Conservation (phyloP, 1,140 invertebrate genomes). For the Aphaenogaster floridana region DNA sequence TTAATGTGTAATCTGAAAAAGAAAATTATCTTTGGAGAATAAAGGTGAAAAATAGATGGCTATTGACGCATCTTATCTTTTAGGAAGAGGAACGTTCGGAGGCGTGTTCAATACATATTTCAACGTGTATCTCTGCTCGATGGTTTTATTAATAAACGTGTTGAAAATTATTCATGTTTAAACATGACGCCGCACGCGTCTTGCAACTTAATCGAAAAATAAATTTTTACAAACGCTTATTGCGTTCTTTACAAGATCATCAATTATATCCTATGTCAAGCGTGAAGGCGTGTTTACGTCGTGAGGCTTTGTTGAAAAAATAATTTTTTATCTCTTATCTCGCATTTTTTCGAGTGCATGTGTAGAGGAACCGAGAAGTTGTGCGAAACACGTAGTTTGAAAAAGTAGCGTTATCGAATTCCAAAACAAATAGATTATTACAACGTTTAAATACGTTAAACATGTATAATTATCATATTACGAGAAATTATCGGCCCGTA, state of each 20-base stretch:
- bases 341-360: neutral
- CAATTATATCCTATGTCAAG: neutral
- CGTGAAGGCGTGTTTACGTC: neutral
- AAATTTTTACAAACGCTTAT: conserved; percentile 21
- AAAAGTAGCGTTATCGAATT: conserved; percentile 1
- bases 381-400: neutral
- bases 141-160: conserved; percentile 46
- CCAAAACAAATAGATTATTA: neutral
- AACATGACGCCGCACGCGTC: neutral
- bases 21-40: neutral
- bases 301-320: conserved; percentile 24
- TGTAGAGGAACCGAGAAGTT: neutral
- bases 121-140: neutral
- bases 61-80: neutral
- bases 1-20: neutral
- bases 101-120: neutral
- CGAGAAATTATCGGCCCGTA: neutral
- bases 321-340: conserved; percentile 34
- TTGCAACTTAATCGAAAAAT: neutral
- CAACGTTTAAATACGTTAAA: neutral
- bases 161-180: conserved; percentile 19
- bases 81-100: neutral
- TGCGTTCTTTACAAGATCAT: neutral
- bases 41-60: neutral
- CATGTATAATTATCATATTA: conserved; percentile 22